These are phyloP conservation scores for Euplagia quadripunctaria DNA, from an alignment of 2,888 invertebrate genomes.

Conservation along the genomic window DNA sequence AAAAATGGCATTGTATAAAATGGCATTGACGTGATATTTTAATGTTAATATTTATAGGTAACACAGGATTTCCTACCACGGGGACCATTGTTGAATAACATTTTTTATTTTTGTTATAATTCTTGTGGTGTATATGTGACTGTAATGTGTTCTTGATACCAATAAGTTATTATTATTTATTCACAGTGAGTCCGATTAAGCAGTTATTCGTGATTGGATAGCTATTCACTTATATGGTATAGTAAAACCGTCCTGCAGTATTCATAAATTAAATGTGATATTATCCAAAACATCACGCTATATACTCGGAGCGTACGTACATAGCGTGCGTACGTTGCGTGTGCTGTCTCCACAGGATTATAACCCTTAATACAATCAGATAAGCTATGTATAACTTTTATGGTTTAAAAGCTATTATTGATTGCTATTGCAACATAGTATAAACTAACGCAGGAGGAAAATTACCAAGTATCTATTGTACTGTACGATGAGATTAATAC, in stretches of 20 bases:
- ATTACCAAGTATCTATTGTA: background rate
- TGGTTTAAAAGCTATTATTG: background rate
- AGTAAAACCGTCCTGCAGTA: conserved; percentile 17
- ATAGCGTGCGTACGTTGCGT: conserved; percentile 28
- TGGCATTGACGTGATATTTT: too few species aligned
- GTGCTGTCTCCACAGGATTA: conserved; percentile 11
- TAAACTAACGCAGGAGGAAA: too few species aligned
- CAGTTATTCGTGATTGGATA: background rate
- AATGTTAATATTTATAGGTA: too few species aligned
- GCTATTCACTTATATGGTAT: background rate
- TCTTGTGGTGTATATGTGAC: too few species aligned
- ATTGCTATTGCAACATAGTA: too few species aligned
- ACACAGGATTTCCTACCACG: too few species aligned
- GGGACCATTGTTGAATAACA: too few species aligned
- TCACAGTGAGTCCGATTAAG: background rate
- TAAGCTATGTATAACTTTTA: background rate
- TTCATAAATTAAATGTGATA: conserved; percentile 33
- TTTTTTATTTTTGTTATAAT: too few species aligned
- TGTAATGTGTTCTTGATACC: too few species aligned
- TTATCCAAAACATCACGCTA: conserved; percentile 16
- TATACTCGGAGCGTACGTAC: conserved; percentile 4
- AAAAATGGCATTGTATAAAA: too few species aligned
- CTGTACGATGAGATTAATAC: too few species aligned
- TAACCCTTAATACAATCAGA: conserved; percentile 1
- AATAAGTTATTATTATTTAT: too few species aligned